These are phyloP conservation scores for Patiria miniata DNA, from an alignment of 35 echinoderm and acorn worm species.

Conservation along the genomic window DNA sequence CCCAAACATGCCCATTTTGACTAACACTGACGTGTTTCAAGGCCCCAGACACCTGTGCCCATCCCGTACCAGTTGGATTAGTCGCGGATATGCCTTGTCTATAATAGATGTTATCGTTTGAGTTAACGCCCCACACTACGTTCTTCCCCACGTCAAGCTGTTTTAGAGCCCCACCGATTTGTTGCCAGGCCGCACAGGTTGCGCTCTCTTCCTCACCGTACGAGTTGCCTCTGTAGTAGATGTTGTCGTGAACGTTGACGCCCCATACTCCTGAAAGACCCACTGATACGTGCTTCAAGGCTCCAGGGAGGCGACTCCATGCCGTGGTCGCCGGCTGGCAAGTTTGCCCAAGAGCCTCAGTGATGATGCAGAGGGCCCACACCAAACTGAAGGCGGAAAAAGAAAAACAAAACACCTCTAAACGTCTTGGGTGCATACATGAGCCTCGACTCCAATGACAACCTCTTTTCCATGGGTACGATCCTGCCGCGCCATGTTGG, in stretches of 20 bases:
- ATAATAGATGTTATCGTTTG: background rate
- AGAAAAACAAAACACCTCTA: too few species aligned
- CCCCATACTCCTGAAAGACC: conserved; percentile 1
- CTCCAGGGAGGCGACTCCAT: background rate
- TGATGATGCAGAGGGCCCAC: too few species aligned
- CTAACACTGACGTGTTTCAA: background rate
- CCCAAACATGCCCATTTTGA: background rate
- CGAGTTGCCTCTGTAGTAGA: background rate
- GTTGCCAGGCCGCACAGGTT: background rate
- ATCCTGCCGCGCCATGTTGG: too few species aligned
- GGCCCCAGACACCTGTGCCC: background rate
- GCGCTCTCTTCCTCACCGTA: background rate
- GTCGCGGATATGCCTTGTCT: background rate
- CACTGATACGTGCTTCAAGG: background rate
- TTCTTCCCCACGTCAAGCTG: background rate
- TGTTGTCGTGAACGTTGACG: background rate
- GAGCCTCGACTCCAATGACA: too few species aligned
- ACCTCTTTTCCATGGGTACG: too few species aligned
- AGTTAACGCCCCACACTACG: background rate
- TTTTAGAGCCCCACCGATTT: background rate
- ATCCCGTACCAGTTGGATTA: background rate
- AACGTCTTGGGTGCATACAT: too few species aligned
- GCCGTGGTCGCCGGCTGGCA: background rate
- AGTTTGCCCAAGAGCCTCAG: too few species aligned
- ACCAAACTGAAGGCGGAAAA: too few species aligned